These are phyloP conservation scores for Argyrosomus japonicus DNA, from an alignment of 2,113 vertebrate species.

Conservation along the genomic window DNA sequence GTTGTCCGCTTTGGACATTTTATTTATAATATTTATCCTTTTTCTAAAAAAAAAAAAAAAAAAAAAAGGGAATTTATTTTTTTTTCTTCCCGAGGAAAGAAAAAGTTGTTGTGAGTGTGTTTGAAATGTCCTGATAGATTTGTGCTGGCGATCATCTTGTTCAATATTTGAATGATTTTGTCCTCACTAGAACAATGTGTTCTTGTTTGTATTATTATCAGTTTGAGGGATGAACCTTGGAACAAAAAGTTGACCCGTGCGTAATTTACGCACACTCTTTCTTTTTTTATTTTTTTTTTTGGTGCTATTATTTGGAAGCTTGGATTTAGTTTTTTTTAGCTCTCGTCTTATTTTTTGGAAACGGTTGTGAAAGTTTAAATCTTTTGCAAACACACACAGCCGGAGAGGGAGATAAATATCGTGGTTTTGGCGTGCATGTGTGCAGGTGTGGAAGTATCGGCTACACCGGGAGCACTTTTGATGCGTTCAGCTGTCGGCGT, in stretches of 20 bases:
- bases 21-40: neutral
- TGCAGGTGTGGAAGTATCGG: constrained; percentile 43
- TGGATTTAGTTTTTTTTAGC: neutral
- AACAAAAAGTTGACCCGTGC: constrained; percentile 53
- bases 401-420: neutral
- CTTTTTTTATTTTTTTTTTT: neutral
- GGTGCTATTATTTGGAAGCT: neutral
- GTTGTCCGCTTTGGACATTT: constrained; percentile 43
- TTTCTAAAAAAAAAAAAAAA: neutral
- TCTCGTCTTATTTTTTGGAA: neutral
- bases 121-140: neutral
- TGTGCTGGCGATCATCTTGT: neutral
- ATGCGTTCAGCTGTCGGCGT: constrained; percentile 69
- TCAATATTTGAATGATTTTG: neutral
- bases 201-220: neutral
- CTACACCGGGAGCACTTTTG: constrained; percentile 46
- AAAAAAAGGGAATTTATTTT: neutral
- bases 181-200: neutral
- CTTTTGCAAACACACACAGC: neutral
- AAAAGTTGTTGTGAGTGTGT: constrained; percentile 39
- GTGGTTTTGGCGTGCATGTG: constrained; percentile 8
- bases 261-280: constrained; percentile 23
- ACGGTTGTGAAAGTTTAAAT: constrained; percentile 36
- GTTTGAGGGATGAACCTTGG: neutral
- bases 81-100: neutral